Base-by-base conservation (phyloP, 2,113 vertebrate species). In the Chunga burmeisteri region DNA sequence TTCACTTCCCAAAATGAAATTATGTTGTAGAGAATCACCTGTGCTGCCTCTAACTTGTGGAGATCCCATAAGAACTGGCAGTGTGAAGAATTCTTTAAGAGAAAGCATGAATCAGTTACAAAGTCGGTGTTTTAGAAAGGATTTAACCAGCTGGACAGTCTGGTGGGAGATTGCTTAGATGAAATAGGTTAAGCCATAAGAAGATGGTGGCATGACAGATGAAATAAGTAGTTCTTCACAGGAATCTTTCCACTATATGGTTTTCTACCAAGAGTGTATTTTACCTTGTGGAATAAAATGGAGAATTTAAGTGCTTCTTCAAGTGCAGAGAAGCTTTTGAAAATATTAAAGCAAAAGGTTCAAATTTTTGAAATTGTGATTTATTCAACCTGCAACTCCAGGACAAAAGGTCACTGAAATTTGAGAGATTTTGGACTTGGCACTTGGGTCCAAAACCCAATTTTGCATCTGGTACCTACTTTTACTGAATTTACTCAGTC, bases 261-360 rank as follows among this genome's bases (percentile, higher is more conserved):
- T n/a, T n/a, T n/a, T n/a, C n/a, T n/a, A n/a, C n/a, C n/a, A n/a
- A n/a, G n/a, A n/a, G n/a, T n/a, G n/a, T n/a, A n/a, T n/a, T n/a
- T n/a, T n/a, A n/a, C n/a, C n/a, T n/a, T n/a, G 21, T 1, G 3
- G 15, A 77, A 5, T 74, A 42, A 88, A 88, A 32, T 0, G 0
- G 44, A 56, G 38, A 62, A n/a, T 53, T 84, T 58, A 42, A 63
- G 4, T 50, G 22, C 30, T 92, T 10, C n/a, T 94, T 88, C 59
- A 66, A 74, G 20, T 2, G 0, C 26, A 73, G 7, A 15, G 25
- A 61, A 13, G 36, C 4, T 75, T 91, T 65, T 16, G 47, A 86
- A 94, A 68, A 77, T 26, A 11, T 12, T 59, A 49, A 5, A 80
- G 16, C 6, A 44, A 59, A 42, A 80, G 10, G 52, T 36, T 44